Base-by-base conservation (phyloP, 2,888 invertebrate genomes). In the Drosophila sordidula region DNA sequence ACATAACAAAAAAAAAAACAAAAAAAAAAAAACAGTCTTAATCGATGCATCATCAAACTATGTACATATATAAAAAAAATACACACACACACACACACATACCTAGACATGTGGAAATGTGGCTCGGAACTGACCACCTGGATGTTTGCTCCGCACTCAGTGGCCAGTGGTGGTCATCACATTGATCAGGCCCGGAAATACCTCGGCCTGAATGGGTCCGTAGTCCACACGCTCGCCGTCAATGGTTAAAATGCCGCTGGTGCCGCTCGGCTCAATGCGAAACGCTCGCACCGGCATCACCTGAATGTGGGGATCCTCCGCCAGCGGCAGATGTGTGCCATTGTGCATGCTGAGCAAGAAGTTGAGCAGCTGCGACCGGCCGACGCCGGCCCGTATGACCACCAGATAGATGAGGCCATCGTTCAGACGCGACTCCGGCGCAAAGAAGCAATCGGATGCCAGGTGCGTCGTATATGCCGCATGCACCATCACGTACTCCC, bases 341-440 rank as follows among this genome's bases (percentile, higher is more conserved):
- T 95, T 95, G 74, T 96, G 96, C 74, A 98, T 93, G 45, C 96
- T 95, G 41, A 97, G 91, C 55, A 99, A 93, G 91, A 98, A 96
- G 87, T 96, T 95, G 18, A 95, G 85, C 54, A 98, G 93, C 90
- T 97, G 96, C 26, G 96, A 94, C 79, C 97, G 94, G 6, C 96
- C 94, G 52, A 97, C 95, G 4, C 96, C 96, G 4, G 95, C 96
- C 79, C 95, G 95, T 51, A 98, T 95, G 54, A 98, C 94, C 32
- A 97, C 93, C 91, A 99, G 93, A 95, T 98, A 98, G 90, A 99
- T 98, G 36, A 96, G 93, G 0, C 98, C 98, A 91, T 99, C 99
- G 71, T 97, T 95, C 14, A 98, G 93, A 73, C 95, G 95, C 0
- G 98, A 97, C 32, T 95, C 94, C 0, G 99, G 99, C 0, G 97